Conservation (phyloP, 2,888 invertebrate species). For the Habroteleia sp. region DNA sequence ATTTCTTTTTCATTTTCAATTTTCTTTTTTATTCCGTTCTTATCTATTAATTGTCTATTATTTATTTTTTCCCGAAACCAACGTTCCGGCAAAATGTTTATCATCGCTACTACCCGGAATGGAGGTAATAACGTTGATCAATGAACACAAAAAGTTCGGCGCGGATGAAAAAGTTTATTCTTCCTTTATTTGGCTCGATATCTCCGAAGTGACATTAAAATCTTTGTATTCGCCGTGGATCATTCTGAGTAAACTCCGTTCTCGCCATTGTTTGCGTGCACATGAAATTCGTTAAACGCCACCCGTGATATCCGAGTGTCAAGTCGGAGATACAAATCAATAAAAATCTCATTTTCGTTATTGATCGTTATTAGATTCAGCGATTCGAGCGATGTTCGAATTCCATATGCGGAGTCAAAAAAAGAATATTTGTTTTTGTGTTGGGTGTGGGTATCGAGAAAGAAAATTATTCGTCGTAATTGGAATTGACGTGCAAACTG, state of each 20-base stretch:
- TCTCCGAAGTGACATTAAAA: constrained; percentile 1
- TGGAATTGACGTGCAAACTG: too few species aligned
- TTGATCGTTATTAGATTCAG: constrained; percentile 25
- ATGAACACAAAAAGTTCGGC: constrained; percentile 4
- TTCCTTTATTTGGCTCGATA: not conserved
- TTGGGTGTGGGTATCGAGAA: too few species aligned
- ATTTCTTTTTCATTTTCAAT: too few species aligned
- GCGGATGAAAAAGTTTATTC: constrained; percentile 8
- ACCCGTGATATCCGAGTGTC: constrained; percentile 20
- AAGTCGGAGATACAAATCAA: constrained; percentile 9
- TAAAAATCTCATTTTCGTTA: constrained; percentile 21
- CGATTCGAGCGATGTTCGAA: constrained; percentile 13
- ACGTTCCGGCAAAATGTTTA: constrained; percentile 16
- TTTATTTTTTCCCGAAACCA: constrained; percentile 9
- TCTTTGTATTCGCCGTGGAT: constrained; percentile 1
- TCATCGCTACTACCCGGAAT: constrained; percentile 10
- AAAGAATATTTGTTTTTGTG: too few species aligned
- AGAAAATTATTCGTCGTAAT: too few species aligned
- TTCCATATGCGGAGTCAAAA: too few species aligned
- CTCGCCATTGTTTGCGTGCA: constrained; percentile 4
- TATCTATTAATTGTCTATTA: constrained; percentile 1
- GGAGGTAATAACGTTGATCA: constrained; percentile 15
- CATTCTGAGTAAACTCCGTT: constrained; percentile 2
- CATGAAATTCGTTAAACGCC: constrained; percentile 9
- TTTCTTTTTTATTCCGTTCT: too few species aligned